A percentile compares a stretch with the other conserved stretches of the same genome.
phyloP scores from a whole-genome alignment of 1,140 invertebrate species.

The Nomia melanderi region DNA sequence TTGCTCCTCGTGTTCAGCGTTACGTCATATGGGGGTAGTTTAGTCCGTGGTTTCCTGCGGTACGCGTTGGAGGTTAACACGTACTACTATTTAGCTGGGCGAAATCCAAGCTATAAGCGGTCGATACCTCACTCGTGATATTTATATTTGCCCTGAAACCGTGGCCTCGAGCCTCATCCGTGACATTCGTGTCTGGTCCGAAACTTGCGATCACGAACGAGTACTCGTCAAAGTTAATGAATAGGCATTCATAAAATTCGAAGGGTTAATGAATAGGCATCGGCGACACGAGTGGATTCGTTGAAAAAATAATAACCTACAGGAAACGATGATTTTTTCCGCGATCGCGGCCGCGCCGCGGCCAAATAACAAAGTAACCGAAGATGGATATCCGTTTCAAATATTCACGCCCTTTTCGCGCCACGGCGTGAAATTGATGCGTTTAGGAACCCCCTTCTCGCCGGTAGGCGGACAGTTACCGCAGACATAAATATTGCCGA shows the following conservation, averaged over 20 bases:
- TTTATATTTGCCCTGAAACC: too few relatives aligned
- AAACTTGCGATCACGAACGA: too few relatives aligned
- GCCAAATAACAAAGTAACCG: slow-evolving; percentile 75
- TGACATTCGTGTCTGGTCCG: too few relatives aligned
- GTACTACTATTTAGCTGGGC: too few relatives aligned
- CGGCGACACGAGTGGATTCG: too few relatives aligned
- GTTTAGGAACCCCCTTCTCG: slow-evolving; percentile 79
- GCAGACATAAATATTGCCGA: slow-evolving; percentile 78
- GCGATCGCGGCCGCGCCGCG: slow-evolving; percentile 45
- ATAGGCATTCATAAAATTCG: too few relatives aligned
- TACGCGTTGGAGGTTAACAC: not conserved
- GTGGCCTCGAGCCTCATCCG: too few relatives aligned
- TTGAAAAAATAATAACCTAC: slow-evolving; percentile 44
- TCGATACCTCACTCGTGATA: too few relatives aligned
- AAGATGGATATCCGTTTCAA: slow-evolving; percentile 82
- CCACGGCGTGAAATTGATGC: slow-evolving; percentile 79
- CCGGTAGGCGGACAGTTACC: slow-evolving; percentile 79
- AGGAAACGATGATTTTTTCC: slow-evolving; percentile 54
- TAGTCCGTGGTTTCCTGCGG: too few relatives aligned
- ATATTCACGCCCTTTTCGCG: slow-evolving; percentile 80
- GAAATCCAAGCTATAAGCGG: too few relatives aligned
- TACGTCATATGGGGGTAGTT: not conserved
- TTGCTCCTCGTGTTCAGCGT: not conserved
- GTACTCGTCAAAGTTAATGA: too few relatives aligned
- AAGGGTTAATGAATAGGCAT: slow-evolving; percentile 5